Evolutionary conservation across 2,888 invertebrate species (phyloP), one percentile per base, ranked within the genome.

Genomic region (Torymus aiolomorphi): DNA sequence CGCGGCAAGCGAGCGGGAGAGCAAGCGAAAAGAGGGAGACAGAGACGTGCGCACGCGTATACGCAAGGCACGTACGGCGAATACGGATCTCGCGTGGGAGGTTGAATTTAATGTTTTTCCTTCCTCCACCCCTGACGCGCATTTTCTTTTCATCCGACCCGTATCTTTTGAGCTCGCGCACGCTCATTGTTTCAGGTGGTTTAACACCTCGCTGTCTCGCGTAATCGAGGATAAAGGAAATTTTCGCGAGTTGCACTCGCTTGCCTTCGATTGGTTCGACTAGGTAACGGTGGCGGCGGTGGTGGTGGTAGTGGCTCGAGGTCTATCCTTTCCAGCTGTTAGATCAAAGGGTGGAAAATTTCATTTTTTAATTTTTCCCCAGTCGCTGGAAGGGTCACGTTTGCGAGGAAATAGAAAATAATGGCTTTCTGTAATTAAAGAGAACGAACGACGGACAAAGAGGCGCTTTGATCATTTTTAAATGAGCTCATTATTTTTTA

Each of bases 71-170:
- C 67, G 76, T 76, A 69, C 52, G 31, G 54, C 51, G 71, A 77
- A 71, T 77, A 77, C 77, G 57, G 69, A 70, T 76, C 69, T 31
- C 31, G 31, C 31, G 31, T 31, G 76, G 62, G 11, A n/a, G 56
- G 61, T 69, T 76, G 54, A 76, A 76, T 67, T 69, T 69, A 75
- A 66, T 76, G 54, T 66, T 76, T 69, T 62, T 13, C 42, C 57
- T n/a, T 56, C 18, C 18, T 61, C 54, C 54, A 13, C 62, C 42
- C 16, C 57, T 24, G 18, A 4, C 57, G 65, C 42, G 20, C 31
- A 31, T 31, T 31, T 31, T 31, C 31, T 31, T 31, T 31, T 31
- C 31, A 5, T 31, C 31, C 31, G 31, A 31, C 2, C 31, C 31
- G 31, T 31, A 31, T 11, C 67, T 31, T 76, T 67, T 69, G 56